Base-by-base conservation (phyloP, 2,888 invertebrate species). In the Scotopteryx bipunctaria region DNA sequence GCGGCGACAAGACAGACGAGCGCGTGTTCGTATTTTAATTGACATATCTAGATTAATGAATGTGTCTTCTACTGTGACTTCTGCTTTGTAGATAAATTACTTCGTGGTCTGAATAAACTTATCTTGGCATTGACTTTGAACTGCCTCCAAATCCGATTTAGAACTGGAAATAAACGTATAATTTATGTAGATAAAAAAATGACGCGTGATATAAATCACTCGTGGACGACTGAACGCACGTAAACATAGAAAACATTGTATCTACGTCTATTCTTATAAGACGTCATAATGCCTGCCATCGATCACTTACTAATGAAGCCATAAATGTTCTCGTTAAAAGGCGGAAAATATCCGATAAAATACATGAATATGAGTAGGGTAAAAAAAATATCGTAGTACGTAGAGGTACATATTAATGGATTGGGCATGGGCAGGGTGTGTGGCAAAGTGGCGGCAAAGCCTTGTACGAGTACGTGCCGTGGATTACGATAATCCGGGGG, bases 1-100 rank as follows among this genome's bases (percentile, higher is more conserved):
- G 15, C 23, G 54, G 40, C 55, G 61, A 57, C 53, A 60, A 61
- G 57, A 59, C 62, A 64, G 58, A 62, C 58, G 58, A 64, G 59
- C 48, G 63, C 25, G 38, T 36, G 43, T 40, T 46, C 48, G 40
- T 37, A 44, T 47, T 51, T 50, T 49, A 46, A 50, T 53, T 53
- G 57, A 56, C 54, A 54, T 37, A 49, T 49, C 37, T 21, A 31
- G 37, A 47, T 49, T 46, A 51, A 59, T 42, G 41, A 50, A 32
- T 57, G 42, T 42, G 15, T 19, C 31, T 40, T 25, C 44, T 44
- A 40, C 46, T 11, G 43, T 49, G 36, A 37, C 43, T 43, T 40
- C 17, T 33, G 35, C 32, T 33, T 51, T 48, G 32, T 41, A 37
- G 35, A 45, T 47, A 52, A 59, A 59, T 54, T 54, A 53, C 41